Percentiles rank a stretch among this genome's conserved stretches.
Conservation (phyloP, 2,113 vertebrate genomes). For the Chlorodrepanis virens region DNA sequence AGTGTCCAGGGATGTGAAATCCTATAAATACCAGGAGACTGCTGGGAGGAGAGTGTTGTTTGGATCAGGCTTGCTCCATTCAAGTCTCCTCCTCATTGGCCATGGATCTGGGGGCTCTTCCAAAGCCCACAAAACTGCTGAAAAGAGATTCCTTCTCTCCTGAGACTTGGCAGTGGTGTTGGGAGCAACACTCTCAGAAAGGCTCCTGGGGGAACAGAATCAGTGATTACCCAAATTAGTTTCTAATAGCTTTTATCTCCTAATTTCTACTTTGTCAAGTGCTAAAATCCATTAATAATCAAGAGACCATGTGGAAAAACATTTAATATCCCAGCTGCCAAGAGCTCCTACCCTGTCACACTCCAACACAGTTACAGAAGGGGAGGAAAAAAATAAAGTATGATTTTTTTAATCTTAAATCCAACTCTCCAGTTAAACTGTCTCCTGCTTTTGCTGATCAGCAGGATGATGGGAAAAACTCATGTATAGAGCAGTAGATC, state of each 20-base stretch:
- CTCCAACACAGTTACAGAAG: neutral
- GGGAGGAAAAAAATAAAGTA: neutral
- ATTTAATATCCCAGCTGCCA: slow-evolving; percentile 36
- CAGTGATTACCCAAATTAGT: slow-evolving; percentile 63
- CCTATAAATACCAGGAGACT: neutral
- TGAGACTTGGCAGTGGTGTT: neutral
- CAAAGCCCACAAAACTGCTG: neutral
- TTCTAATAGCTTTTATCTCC: slow-evolving; percentile 66
- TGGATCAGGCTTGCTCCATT: neutral
- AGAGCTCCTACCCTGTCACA: neutral
- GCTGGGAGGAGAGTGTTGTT: neutral
- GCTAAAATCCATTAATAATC: slow-evolving; percentile 67
- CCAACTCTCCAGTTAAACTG: neutral
- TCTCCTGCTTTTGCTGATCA: neutral
- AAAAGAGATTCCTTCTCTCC: neutral
- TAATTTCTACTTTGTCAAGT: slow-evolving; percentile 62
- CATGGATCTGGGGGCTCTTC: neutral
- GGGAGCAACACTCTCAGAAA: neutral
- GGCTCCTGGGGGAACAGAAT: slow-evolving; percentile 28
- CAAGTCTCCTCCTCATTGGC: neutral
- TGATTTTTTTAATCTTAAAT: neutral
- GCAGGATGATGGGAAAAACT: neutral
- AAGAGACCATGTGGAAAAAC: slow-evolving; percentile 51
- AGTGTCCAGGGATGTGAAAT: neutral
- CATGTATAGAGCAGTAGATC: neutral